Evolutionary conservation across 2,888 invertebrate species (phyloP).

Genomic region (Chrysolina americana): DNA sequence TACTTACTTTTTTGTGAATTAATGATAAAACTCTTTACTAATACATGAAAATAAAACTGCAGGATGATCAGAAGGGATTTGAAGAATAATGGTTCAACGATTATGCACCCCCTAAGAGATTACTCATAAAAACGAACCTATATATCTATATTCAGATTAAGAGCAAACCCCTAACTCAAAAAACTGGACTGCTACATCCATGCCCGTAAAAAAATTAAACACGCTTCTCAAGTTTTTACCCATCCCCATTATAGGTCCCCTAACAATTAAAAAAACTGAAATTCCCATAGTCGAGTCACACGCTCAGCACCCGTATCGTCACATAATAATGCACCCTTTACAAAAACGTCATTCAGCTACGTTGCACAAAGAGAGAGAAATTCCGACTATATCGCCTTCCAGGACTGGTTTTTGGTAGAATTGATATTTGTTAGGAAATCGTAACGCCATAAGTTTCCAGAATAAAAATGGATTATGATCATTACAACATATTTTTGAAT

Average conservation of each 20-base stretch:
- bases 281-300: slow-evolving; percentile 50
- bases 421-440: neutral
- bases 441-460: neutral
- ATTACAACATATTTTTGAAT: too few species aligned
- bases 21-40: too few species aligned
- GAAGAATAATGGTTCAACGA: too few species aligned
- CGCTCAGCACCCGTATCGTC: slow-evolving; percentile 50
- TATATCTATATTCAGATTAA: neutral
- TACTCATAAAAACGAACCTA: too few species aligned
- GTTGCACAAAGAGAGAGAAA: slow-evolving; percentile 33
- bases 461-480: too few species aligned
- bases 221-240: slow-evolving; percentile 39
- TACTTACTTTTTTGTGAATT: too few species aligned
- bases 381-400: slow-evolving; percentile 14
- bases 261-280: slow-evolving; percentile 36
- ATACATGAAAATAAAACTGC: too few species aligned
- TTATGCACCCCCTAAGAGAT: too few species aligned
- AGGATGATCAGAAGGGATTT: too few species aligned
- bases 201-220: slow-evolving; percentile 31
- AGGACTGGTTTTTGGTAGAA: slow-evolving; percentile 24
- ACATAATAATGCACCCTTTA: slow-evolving; percentile 47
- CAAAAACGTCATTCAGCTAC: slow-evolving; percentile 44
- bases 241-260: slow-evolving; percentile 28
- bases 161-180: neutral
- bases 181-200: neutral